Conservation (phyloP, 2,113 vertebrate species). For the Pipra filicauda region DNA sequence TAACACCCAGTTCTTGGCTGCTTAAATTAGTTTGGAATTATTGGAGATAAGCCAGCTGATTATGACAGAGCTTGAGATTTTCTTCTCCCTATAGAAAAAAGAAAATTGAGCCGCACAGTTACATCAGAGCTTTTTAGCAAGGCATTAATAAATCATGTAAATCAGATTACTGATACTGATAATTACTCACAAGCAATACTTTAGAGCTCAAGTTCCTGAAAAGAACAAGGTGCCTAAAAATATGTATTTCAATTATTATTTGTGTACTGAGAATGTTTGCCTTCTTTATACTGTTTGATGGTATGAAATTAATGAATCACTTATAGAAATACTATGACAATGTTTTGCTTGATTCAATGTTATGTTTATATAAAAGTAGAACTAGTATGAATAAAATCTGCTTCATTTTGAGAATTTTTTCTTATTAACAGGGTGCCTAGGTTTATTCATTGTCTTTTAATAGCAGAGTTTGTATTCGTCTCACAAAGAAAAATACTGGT, state of each 20-base stretch:
- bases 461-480: not conserved
- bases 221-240: not conserved
- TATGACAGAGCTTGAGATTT: not conserved
- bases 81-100: not conserved
- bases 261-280: not conserved
- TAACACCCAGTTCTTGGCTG: not conserved
- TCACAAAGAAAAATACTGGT: not conserved
- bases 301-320: not conserved
- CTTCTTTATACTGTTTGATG: not conserved
- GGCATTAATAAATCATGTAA: constrained; percentile 46
- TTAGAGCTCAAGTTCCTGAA: not conserved
- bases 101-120: not conserved
- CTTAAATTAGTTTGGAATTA: not conserved
- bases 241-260: not conserved
- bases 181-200: not conserved
- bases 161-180: not conserved
- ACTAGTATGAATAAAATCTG: not conserved
- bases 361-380: not conserved
- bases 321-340: not conserved
- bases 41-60: not conserved
- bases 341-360: not conserved
- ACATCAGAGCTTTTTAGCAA: constrained; percentile 16
- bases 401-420: not conserved
- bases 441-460: not conserved
- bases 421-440: not conserved